Percentiles rank a stretch among this genome's conserved stretches.
phyloP scores from a whole-genome alignment of 2,888 invertebrate genomes.

The Mactromeris polynyma region DNA sequence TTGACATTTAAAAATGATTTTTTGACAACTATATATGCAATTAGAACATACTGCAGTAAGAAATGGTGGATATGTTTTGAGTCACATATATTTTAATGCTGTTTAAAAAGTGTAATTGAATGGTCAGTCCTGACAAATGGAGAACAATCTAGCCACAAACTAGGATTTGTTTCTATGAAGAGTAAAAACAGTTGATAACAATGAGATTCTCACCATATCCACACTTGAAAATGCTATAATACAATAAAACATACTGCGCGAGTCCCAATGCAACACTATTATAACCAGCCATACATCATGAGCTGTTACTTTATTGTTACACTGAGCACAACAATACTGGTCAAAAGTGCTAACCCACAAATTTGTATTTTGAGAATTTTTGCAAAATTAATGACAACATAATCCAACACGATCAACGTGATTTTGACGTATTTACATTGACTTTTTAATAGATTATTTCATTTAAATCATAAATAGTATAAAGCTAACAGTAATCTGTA shows the following conservation, averaged over 20 bases:
- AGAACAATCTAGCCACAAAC: neutral
- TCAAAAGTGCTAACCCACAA: too few species aligned
- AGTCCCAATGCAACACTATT: neutral
- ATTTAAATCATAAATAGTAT: too few species aligned
- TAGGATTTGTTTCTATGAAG: neutral
- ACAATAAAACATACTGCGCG: neutral
- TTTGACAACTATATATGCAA: too few species aligned
- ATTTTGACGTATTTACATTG: too few species aligned
- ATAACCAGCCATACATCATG: neutral
- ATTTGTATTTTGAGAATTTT: too few species aligned
- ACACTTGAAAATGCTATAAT: neutral
- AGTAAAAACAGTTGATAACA: neutral
- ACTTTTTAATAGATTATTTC: too few species aligned
- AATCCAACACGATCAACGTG: too few species aligned
- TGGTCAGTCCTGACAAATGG: neutral
- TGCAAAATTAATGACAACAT: too few species aligned
- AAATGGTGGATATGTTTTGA: neutral
- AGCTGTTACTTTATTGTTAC: neutral
- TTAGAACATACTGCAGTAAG: neutral
- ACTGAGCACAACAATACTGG: too few species aligned
- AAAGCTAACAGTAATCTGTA: too few species aligned
- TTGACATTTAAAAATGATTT: too few species aligned
- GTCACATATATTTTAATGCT: neutral
- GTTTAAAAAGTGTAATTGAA: neutral
- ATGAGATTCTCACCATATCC: neutral